Evolutionary conservation across 1,140 invertebrate species (phyloP).

Genomic region (Drosophila navojoa): DNA sequence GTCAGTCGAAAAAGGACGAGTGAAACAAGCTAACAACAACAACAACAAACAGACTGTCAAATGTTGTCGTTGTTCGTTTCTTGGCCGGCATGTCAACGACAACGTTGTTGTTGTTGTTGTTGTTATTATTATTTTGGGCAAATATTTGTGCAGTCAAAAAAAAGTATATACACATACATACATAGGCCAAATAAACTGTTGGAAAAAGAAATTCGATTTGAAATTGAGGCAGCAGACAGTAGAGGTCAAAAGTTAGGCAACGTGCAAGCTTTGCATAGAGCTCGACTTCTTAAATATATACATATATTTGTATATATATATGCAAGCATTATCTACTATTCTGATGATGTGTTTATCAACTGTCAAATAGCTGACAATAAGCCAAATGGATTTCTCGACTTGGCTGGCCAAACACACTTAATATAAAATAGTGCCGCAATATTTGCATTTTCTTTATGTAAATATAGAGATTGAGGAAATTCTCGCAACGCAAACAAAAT

Average conservation of each 20-base stretch:
- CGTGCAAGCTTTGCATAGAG: neutral
- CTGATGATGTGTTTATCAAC: constrained; percentile 57
- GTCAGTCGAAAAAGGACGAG: neutral
- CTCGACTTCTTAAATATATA: neutral
- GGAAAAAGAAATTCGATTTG: constrained; percentile 52
- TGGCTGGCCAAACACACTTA: constrained; percentile 20
- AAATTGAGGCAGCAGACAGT: constrained; percentile 32
- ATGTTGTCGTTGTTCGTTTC: constrained; percentile 42
- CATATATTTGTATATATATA: neutral
- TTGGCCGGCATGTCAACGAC: constrained; percentile 46
- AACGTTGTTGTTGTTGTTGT: constrained; percentile 15
- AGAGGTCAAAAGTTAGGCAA: constrained; percentile 11
- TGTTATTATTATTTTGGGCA: constrained; percentile 26
- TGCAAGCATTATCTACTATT: constrained; percentile 11
- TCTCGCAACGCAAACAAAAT: neutral
- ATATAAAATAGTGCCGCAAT: constrained; percentile 29
- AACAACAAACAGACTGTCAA: constrained; percentile 45
- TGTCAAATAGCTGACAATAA: constrained; percentile 50
- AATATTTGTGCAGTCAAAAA: constrained; percentile 43
- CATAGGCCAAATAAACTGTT: constrained; percentile 41
- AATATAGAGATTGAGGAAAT: constrained; percentile 26
- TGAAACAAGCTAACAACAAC: neutral
- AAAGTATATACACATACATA: constrained; percentile 12
- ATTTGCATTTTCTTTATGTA: constrained; percentile 55
- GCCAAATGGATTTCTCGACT: constrained; percentile 46